These are phyloP conservation scores for Oophaga pumilio DNA, from an alignment of 2,113 vertebrate species.

Conservation along the genomic window DNA sequence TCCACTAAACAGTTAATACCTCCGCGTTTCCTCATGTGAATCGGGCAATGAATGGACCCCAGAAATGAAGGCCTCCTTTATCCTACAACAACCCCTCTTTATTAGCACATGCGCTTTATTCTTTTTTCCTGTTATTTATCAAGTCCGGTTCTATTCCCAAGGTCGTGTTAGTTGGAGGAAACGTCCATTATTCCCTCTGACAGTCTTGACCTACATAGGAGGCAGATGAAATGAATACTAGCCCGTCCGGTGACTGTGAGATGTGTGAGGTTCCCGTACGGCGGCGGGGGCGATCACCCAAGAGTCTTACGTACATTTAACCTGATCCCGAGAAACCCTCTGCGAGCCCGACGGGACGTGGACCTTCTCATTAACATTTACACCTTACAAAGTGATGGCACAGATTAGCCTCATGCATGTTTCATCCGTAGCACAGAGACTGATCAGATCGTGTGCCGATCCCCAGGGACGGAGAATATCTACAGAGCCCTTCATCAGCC, in stretches of 20 bases:
- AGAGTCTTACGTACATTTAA: neutral
- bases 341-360: neutral
- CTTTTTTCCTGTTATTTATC: constrained; percentile 16
- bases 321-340: neutral
- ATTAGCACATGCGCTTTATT: constrained; percentile 28
- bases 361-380: neutral
- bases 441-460: neutral
- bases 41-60: neutral
- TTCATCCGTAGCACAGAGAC: neutral
- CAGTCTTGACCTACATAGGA: constrained; percentile 48
- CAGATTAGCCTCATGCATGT: neutral
- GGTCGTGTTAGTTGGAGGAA: constrained; percentile 21
- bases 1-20: neutral
- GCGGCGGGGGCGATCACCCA: neutral
- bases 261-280: neutral
- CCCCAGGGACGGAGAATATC: neutral
- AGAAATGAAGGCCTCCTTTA: constrained; percentile 39
- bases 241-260: neutral
- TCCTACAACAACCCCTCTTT: constrained; percentile 50
- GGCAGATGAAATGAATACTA: constrained; percentile 17
- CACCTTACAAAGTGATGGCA: neutral
- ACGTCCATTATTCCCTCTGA: constrained; percentile 27
- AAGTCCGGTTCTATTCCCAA: constrained; percentile 42
- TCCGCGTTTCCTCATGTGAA: constrained; percentile 14
- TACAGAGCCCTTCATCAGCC: neutral